These are phyloP conservation scores for Hoplostethus atlanticus DNA, from an alignment of 2,797 vertebrate genomes.

Conservation along the genomic window DNA sequence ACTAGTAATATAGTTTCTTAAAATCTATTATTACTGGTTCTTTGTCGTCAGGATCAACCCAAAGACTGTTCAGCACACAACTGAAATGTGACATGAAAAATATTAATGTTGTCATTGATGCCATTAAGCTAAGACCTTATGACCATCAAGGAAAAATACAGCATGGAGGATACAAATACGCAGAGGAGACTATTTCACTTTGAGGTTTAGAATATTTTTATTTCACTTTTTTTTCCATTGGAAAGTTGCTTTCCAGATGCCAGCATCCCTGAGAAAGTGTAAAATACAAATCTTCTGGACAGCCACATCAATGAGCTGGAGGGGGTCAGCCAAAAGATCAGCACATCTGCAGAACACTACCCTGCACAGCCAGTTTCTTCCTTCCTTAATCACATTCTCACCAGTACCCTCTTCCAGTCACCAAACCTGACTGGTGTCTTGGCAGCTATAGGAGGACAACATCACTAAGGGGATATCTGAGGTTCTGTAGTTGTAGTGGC, in stretches of 20 bases:
- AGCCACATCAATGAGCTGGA: conserved; percentile 62
- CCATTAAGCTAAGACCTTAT: background rate
- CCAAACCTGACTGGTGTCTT: conserved; percentile 2
- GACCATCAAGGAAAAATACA: background rate
- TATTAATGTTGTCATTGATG: no score
- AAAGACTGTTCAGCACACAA: no score
- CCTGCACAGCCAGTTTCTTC: conserved; percentile 35
- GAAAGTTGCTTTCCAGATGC: conserved; percentile 84
- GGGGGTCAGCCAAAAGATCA: conserved; percentile 50
- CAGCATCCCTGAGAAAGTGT: conserved; percentile 88
- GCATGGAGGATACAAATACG: background rate
- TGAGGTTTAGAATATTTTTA: conserved; percentile 67
- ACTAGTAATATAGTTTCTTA: no score
- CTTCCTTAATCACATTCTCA: conserved; percentile 25
- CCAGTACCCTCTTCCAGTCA: conserved; percentile 10
- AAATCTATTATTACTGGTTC: no score
- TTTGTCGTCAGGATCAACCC: no score
- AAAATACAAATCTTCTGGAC: conserved; percentile 71
- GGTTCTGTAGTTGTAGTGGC: conserved; percentile 23
- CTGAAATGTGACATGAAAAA: no score
- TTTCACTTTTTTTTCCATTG: conserved; percentile 71
- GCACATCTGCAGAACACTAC: conserved; percentile 62
- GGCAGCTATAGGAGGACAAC: conserved; percentile 4
- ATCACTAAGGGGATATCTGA: conserved; percentile 11
- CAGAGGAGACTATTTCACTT: conserved; percentile 4